phyloP scores from a whole-genome alignment of 2,888 invertebrate species.

The Dichetophora obliterata region DNA sequence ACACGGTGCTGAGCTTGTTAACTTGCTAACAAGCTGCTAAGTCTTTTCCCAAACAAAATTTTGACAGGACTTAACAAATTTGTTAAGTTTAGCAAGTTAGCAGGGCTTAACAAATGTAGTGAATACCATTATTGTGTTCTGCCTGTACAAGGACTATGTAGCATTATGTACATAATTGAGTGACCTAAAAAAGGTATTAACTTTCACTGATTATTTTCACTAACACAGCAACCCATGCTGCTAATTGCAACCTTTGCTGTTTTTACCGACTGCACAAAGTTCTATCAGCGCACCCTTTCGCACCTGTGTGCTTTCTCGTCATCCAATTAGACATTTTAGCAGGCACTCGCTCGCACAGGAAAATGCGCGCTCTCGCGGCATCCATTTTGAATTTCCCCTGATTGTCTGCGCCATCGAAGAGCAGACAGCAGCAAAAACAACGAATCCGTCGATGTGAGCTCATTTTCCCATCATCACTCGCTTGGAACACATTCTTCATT shows the following conservation, averaged over 20 bases:
- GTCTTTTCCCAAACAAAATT: no score
- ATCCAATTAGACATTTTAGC: neutral
- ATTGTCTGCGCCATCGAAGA: conserved; percentile 1
- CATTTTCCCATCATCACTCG: conserved; percentile 34
- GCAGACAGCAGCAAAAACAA: neutral
- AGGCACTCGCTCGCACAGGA: conserved; percentile 14
- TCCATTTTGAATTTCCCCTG: conserved; percentile 34
- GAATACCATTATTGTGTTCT: no score
- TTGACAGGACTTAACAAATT: no score
- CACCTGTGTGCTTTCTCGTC: neutral
- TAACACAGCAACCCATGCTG: neutral
- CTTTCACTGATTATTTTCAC: neutral
- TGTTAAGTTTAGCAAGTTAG: no score
- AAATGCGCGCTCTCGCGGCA: conserved; percentile 12
- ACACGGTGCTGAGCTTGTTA: no score
- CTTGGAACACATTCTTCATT: conserved; percentile 10
- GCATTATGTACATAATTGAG: no score
- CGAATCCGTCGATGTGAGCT: conserved; percentile 10
- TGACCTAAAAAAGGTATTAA: neutral
- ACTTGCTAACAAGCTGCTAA: no score
- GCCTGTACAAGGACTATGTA: no score
- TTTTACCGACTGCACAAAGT: neutral
- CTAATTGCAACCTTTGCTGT: neutral
- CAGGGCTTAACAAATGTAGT: no score
- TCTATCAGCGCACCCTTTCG: neutral